Base-by-base conservation (phyloP, 1,140 invertebrate genomes). In the Colletes gigas region DNA sequence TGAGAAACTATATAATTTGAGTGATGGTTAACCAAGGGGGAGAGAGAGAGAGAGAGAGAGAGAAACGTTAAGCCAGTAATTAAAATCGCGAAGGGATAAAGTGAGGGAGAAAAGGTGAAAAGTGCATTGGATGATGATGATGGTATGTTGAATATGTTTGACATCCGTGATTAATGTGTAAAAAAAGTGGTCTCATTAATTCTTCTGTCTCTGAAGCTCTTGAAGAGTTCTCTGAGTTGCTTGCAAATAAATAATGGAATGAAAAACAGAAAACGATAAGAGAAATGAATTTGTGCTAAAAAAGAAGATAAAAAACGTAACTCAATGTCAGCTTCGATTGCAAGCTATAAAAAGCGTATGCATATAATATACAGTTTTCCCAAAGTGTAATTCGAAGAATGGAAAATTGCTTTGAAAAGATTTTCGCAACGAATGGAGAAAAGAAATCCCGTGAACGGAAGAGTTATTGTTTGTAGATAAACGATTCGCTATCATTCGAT, bases 1-100 rank as follows among this genome's bases (percentile, higher is more conserved):
- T 92, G 91, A 92, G 83, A 91, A 90, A 90, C 86, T 91, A 91
- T 91, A 92, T 84, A 86, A 89, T 82, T 88, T 83, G 68, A 88
- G 87, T 78, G 83, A 83, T 69, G 85, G 76, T 82, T 83, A 72
- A 71, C 78, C 72, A 84, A 86, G 72, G 78, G 84, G 82, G 39
- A 70, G 80, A 55, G 63, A 57, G 62, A 52, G 76, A 59, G 12
- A 81, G 10, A 44, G 44, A 68, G 47, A 72, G n/a, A 78, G 44
- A 55, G 7, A 72, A 5, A 5, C 50, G 50, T 62, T 74, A 44
- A 73, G 21, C 10, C 30, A 41, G n/a, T 66, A 62, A 80, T 15
- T 54, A 71, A 86, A 70, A 78, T 76, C 66, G 47, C 77, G 57
- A 10, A 74, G 12, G 63, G 60, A 66, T 54, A 78, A n/a, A 76